A percentile compares a stretch with the other conserved stretches of the same genome.
These are phyloP conservation scores for Plutomurus gul DNA, from an alignment of 1,140 invertebrate genomes.

Conservation along the genomic window DNA sequence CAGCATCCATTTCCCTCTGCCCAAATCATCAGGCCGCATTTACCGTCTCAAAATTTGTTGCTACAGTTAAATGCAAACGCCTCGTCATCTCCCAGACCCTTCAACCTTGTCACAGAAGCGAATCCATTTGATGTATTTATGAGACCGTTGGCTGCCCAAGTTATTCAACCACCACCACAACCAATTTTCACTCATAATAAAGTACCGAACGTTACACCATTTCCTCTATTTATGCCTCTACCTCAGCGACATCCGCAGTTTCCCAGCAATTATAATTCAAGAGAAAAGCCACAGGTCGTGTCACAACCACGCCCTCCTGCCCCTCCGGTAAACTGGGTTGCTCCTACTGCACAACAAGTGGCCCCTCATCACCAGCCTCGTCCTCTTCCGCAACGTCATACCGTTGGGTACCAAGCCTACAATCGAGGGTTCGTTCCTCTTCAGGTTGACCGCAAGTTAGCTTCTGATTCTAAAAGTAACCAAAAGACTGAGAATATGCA, in stretches of 20 bases:
- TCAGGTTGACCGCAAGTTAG: constrained; percentile 24
- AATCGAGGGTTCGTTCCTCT: constrained; percentile 16
- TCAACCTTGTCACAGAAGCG: not conserved
- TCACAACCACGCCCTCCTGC: not conserved
- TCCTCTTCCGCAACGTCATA: not conserved
- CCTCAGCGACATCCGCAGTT: not conserved
- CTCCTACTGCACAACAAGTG: not conserved
- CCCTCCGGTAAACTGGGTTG: not conserved
- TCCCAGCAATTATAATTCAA: not conserved
- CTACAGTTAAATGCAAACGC: not conserved
- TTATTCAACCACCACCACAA: not conserved
- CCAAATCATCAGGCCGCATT: not conserved
- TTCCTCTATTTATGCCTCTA: not conserved
- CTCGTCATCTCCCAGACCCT: not conserved
- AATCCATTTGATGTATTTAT: not conserved
- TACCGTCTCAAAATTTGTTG: not conserved
- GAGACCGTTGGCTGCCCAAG: not conserved
- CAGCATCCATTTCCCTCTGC: not conserved
- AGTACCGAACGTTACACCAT: not conserved
- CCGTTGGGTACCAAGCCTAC: not conserved
- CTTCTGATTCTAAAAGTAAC: not conserved
- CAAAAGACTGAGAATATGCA: not conserved
- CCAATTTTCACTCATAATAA: not conserved
- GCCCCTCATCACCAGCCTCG: not conserved
- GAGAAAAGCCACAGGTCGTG: not conserved